Percentiles rank a stretch among this genome's conserved stretches.
phyloP scores from a whole-genome alignment of 2,113 vertebrate genomes.

The Columba janthina region DNA sequence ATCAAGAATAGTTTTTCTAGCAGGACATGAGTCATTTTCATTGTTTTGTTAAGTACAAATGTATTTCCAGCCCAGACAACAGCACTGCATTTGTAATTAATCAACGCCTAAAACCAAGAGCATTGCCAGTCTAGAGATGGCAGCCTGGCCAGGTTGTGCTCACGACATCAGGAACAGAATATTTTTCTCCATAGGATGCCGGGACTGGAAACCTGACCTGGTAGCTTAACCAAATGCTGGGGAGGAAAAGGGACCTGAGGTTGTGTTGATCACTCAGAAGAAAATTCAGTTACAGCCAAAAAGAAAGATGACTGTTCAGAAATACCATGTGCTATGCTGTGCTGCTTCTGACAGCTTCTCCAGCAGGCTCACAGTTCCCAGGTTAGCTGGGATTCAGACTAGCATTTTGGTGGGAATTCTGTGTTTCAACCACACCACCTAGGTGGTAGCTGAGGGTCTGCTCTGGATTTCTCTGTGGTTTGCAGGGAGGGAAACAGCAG shows the following conservation, averaged over 20 bases:
- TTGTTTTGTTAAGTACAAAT: background rate
- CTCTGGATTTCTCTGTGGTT: background rate
- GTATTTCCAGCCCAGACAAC: background rate
- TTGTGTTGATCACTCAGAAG: background rate
- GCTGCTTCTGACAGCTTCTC: background rate
- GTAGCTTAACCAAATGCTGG: background rate
- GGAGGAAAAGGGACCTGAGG: background rate
- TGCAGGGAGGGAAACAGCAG: background rate
- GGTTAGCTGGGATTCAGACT: background rate
- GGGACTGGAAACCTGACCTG: background rate
- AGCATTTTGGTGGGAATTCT: background rate
- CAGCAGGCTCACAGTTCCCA: accelerated
- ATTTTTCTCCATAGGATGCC: background rate
- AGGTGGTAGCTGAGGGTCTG: background rate
- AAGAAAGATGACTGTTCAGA: background rate
- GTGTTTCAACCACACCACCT: background rate
- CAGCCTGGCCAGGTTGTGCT: accelerated
- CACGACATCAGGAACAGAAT: background rate
- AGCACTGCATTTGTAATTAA: background rate
- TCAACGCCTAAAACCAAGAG: background rate
- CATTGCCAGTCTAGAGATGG: background rate
- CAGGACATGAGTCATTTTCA: background rate
- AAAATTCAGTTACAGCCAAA: background rate
- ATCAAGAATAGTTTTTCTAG: background rate
- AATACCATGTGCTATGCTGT: background rate